These are phyloP conservation scores for Lophura nycthemera DNA, from an alignment of 2,113 vertebrate genomes.

Conservation along the genomic window DNA sequence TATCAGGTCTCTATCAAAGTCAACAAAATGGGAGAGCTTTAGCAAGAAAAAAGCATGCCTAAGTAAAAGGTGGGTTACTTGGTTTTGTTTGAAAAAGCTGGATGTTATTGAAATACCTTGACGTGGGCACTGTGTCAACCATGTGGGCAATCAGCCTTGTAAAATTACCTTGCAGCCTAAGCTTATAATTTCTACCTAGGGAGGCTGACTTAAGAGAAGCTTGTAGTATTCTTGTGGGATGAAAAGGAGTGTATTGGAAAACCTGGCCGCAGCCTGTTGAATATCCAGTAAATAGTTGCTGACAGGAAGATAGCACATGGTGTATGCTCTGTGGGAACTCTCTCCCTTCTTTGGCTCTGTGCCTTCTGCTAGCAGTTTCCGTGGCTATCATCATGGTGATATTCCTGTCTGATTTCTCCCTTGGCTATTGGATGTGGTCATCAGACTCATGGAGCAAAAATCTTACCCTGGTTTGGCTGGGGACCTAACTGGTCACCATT, in stretches of 20 bases:
- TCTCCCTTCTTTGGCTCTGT: neutral
- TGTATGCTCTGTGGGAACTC: neutral
- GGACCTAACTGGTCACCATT: neutral
- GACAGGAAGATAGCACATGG: neutral
- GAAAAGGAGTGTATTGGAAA: neutral
- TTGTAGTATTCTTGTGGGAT: neutral
- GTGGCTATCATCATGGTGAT: neutral
- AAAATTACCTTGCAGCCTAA: conserved; percentile 3
- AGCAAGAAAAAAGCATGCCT: neutral
- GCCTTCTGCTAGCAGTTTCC: conserved; percentile 3
- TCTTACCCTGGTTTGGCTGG: conserved; percentile 19
- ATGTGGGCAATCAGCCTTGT: neutral
- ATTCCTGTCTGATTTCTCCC: neutral
- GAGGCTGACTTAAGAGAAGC: neutral
- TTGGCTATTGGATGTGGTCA: neutral
- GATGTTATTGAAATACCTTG: neutral
- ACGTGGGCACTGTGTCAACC: neutral
- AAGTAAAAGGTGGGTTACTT: neutral
- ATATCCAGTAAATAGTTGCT: neutral
- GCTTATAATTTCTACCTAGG: neutral
- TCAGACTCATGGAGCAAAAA: neutral
- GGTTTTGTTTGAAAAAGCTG: neutral
- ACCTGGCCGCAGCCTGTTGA: neutral
- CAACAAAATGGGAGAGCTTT: neutral
- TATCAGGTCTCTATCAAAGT: neutral